These are phyloP conservation scores for Pachypsylla venusta DNA, from an alignment of 1,140 invertebrate genomes.

Conservation along the genomic window DNA sequence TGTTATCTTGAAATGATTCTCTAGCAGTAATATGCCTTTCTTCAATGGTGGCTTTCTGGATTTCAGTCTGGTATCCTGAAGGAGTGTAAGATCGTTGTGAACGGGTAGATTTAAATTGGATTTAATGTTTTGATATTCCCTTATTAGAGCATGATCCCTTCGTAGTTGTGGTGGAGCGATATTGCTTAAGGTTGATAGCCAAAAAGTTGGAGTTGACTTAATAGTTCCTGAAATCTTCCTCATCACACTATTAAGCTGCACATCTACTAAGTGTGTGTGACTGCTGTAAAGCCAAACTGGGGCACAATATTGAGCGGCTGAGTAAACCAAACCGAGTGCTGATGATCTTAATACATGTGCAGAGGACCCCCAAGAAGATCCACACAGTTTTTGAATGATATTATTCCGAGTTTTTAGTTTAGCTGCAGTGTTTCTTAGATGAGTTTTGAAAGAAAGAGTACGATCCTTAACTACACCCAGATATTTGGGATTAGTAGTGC, in stretches of 20 bases:
- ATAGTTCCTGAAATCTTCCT: not conserved
- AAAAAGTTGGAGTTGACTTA: constrained; percentile 6
- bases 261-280: constrained; percentile 6
- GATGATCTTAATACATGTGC: constrained; percentile 18
- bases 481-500: no score
- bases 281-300: constrained; percentile 7
- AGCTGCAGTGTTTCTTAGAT: constrained; percentile 8
- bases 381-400: constrained; percentile 6
- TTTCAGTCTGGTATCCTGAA: no score
- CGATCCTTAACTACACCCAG: not conserved
- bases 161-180: constrained; percentile 1
- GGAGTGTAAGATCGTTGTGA: no score
- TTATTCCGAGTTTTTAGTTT: constrained; percentile 11
- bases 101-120: not conserved
- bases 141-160: not conserved
- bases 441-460: not conserved
- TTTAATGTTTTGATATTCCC: not conserved
- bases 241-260: constrained; percentile 1
- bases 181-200: constrained; percentile 8
- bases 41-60: no score
- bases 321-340: constrained; percentile 8
- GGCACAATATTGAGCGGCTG: constrained; percentile 10
- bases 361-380: not conserved
- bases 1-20: no score
- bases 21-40: no score